These are phyloP conservation scores for Morbakka virulenta DNA, from an alignment of 30 jellyfish, hydroid and myxozoan genomes.

Conservation along the genomic window DNA sequence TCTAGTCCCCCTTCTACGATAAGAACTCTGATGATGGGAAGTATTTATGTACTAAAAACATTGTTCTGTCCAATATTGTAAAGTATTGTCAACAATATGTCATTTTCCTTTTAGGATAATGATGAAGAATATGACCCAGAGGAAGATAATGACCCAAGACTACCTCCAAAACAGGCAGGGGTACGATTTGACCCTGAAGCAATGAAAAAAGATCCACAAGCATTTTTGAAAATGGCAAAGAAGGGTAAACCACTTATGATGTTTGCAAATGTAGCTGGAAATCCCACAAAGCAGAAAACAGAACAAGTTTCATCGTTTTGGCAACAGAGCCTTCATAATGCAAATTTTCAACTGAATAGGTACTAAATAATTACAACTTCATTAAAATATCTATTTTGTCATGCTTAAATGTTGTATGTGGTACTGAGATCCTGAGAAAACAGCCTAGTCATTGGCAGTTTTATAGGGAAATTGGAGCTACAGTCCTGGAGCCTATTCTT, in stretches of 20 bases:
- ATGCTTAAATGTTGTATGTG: too few relatives aligned
- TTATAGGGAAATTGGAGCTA: too few relatives aligned
- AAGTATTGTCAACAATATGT: too few relatives aligned
- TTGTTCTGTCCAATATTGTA: too few relatives aligned
- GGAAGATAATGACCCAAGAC: constrained; percentile 75
- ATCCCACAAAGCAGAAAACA: constrained; percentile 68
- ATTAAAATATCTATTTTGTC: too few relatives aligned
- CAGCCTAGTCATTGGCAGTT: too few relatives aligned
- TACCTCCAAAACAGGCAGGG: constrained; percentile 35
- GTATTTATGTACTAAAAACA: too few relatives aligned
- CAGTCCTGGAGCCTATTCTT: too few relatives aligned
- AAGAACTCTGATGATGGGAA: too few relatives aligned
- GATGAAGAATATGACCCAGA: constrained; percentile 81
- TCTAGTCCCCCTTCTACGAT: too few relatives aligned
- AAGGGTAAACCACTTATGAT: constrained; percentile 88
- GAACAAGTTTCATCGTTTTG: constrained; percentile 62
- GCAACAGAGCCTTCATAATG: constrained; percentile 90
- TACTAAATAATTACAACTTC: too few relatives aligned
- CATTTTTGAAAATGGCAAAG: constrained; percentile 73
- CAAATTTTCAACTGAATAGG: constrained; percentile 81
- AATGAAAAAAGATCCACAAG: constrained; percentile 58
- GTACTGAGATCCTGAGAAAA: too few relatives aligned
- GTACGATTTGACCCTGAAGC: constrained; percentile 45
- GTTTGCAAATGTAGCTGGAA: constrained; percentile 93
- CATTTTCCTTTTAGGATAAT: constrained; percentile 48